phyloP scores from a whole-genome alignment of 2,113 vertebrate species.

The Mustelus asterias region DNA sequence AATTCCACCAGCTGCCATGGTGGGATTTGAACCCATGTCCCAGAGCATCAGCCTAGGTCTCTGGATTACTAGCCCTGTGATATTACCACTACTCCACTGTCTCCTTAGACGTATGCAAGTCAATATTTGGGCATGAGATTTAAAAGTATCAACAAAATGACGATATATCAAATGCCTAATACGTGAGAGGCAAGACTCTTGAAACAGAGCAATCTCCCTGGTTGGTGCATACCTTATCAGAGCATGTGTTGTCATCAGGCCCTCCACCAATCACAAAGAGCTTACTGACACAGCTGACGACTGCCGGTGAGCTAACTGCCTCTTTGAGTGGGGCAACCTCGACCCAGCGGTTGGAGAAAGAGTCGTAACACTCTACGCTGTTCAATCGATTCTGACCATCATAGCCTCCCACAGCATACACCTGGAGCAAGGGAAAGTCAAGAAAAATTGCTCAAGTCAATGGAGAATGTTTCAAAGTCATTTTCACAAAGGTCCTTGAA shows the following conservation, averaged over 20 bases:
- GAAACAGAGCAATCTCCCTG: neutral
- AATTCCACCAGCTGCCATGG: too few species aligned
- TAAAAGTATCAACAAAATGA: neutral
- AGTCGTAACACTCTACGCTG: slow-evolving; percentile 93
- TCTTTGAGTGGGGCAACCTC: slow-evolving; percentile 92
- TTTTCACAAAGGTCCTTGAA: neutral
- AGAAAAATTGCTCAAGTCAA: neutral
- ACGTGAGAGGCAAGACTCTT: neutral
- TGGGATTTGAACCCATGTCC: neutral
- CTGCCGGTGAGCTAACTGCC: slow-evolving; percentile 90
- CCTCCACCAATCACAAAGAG: slow-evolving; percentile 93
- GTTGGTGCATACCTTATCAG: slow-evolving; percentile 77
- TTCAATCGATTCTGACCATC: slow-evolving; percentile 92
- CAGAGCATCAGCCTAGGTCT: neutral
- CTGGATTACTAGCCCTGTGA: neutral
- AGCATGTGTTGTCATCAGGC: slow-evolving; percentile 90
- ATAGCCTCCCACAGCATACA: slow-evolving; percentile 90
- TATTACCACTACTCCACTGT: too few species aligned
- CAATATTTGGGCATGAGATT: neutral
- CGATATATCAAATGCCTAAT: neutral
- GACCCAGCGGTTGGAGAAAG: slow-evolving; percentile 94
- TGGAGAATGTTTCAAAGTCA: neutral
- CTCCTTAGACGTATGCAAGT: neutral
- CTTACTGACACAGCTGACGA: slow-evolving; percentile 84
- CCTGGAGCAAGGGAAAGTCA: slow-evolving; percentile 56